These are phyloP conservation scores for Eulemur rubriventer DNA, from an alignment of 2,797 vertebrate species.

Conservation along the genomic window DNA sequence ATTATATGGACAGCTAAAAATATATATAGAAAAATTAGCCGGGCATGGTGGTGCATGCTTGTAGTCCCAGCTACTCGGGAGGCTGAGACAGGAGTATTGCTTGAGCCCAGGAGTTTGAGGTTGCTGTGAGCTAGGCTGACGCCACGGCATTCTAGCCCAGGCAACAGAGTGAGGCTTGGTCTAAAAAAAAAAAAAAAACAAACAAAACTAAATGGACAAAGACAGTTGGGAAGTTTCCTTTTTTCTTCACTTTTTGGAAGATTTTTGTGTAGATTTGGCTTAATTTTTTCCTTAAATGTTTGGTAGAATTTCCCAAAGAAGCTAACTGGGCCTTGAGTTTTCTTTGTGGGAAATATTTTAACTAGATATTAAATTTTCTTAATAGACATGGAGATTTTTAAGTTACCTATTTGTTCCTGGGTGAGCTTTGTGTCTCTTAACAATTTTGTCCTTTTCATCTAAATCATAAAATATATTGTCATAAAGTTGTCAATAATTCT, in stretches of 20 bases:
- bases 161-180: too few species aligned
- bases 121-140: too few species aligned
- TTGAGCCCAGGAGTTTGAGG: too few species aligned
- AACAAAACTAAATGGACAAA: not conserved
- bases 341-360: not conserved
- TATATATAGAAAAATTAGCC: too few species aligned
- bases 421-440: not conserved
- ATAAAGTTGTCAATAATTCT: not conserved
- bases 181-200: too few species aligned
- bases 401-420: not conserved
- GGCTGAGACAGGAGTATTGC: too few species aligned
- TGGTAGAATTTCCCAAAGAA: not conserved
- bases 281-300: not conserved
- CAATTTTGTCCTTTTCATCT: not conserved
- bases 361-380: not conserved
- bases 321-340: not conserved
- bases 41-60: too few species aligned
- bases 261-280: not conserved
- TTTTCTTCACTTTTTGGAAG: not conserved
- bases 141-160: too few species aligned
- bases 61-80: too few species aligned
- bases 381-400: not conserved
- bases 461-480: not conserved
- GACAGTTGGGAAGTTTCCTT: not conserved
- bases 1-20: too few species aligned